Percentiles rank a stretch among this genome's conserved stretches.
Conservation (phyloP, 2,888 invertebrate genomes). For the Limenitis arthemis region DNA sequence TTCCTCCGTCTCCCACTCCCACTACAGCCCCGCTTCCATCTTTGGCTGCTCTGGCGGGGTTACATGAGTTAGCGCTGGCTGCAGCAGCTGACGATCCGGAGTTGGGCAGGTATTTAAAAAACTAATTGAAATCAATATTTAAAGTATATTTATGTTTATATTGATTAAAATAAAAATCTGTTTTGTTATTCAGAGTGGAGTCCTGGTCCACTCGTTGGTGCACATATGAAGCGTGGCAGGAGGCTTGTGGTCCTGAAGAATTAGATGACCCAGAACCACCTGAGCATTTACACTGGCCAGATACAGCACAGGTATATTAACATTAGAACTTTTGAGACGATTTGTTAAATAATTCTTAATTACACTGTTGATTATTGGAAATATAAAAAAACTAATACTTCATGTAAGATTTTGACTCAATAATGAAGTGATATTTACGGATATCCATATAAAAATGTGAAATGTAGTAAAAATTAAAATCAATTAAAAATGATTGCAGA, state of each 20-base stretch:
- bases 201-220: conserved; percentile 29
- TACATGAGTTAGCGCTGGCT: conserved; percentile 66
- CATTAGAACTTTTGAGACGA: too few relatives aligned
- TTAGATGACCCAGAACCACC: conserved; percentile 60
- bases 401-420: neutral
- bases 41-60: conserved; percentile 66
- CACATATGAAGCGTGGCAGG: conserved; percentile 25
- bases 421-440: too few relatives aligned
- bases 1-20: conserved; percentile 41
- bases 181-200: conserved; percentile 22
- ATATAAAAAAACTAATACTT: neutral
- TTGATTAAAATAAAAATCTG: too few relatives aligned
- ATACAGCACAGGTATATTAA: conserved; percentile 35
- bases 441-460: neutral
- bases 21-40: conserved; percentile 75
- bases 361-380: neutral
- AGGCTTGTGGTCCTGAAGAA: conserved; percentile 30
- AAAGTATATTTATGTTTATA: too few relatives aligned
- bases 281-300: conserved; percentile 80
- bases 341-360: neutral
- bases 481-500: conserved; percentile 29
- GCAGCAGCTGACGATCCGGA: conserved; percentile 46
- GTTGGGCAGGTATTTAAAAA: conserved; percentile 76
- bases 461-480: conserved; percentile 17
- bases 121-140: neutral